phyloP scores from a whole-genome alignment of 2,797 vertebrate genomes.

The Octomys mimax region DNA sequence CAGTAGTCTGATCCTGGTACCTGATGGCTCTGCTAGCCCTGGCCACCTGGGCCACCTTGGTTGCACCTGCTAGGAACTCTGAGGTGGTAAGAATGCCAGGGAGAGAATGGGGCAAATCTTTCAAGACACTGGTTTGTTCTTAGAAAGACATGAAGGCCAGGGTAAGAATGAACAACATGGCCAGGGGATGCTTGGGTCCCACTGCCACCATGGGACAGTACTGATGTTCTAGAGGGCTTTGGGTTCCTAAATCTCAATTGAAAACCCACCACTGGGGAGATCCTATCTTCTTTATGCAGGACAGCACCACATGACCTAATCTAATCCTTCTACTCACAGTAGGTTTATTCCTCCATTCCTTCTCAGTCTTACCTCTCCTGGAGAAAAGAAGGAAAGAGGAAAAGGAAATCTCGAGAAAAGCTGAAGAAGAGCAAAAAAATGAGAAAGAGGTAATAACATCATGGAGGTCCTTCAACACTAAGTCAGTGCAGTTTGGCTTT shows the following conservation, averaged over 20 bases:
- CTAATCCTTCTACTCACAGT: background rate
- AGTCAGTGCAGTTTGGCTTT: background rate
- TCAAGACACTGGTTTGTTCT: background rate
- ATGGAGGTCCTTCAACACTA: background rate
- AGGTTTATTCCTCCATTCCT: background rate
- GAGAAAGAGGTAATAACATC: background rate
- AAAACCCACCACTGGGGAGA: background rate
- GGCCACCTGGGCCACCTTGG: background rate
- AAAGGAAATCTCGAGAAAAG: background rate
- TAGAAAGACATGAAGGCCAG: background rate
- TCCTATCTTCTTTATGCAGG: background rate
- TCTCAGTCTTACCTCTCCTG: background rate
- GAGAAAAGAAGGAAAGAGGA: background rate
- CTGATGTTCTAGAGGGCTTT: background rate
- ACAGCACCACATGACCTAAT: background rate
- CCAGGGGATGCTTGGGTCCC: background rate
- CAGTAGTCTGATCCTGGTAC: background rate
- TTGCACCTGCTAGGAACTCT: background rate
- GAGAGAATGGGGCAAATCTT: background rate
- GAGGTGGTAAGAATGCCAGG: background rate
- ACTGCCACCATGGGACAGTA: background rate
- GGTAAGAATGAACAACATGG: background rate
- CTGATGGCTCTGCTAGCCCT: background rate
- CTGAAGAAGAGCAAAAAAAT: constrained; percentile 14
- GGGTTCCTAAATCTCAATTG: background rate